Percentiles rank a stretch among this genome's conserved stretches.
phyloP scores from a whole-genome alignment of 2,797 vertebrate species.

The Decapterus maruadsi region DNA sequence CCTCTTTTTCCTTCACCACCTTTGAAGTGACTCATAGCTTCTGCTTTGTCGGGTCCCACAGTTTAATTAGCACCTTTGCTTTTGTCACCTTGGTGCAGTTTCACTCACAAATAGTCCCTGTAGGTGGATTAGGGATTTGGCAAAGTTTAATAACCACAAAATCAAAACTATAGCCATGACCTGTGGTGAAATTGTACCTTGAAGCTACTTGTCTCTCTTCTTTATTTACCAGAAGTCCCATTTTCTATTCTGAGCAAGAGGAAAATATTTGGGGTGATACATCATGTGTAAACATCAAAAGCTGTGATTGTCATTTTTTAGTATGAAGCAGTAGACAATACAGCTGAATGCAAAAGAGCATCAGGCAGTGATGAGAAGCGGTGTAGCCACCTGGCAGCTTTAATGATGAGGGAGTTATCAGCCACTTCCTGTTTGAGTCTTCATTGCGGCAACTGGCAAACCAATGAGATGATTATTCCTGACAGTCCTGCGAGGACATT shows the following conservation, averaged over 20 bases:
- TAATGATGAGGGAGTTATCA: conserved; percentile 16
- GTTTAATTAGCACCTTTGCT: conserved; percentile 74
- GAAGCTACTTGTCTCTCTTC: background rate
- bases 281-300: conserved; percentile 10
- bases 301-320: conserved; percentile 10
- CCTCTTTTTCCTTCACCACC: conserved; percentile 27
- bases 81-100: conserved; percentile 51
- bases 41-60: conserved; percentile 45
- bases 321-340: conserved; percentile 10
- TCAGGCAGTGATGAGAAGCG: background rate
- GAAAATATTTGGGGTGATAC: background rate
- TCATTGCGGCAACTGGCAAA: background rate
- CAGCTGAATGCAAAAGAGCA: background rate
- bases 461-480: conserved; percentile 12
- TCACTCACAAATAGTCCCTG: conserved; percentile 25
- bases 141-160: background rate
- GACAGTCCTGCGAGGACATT: conserved; percentile 2
- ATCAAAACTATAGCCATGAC: conserved; percentile 1
- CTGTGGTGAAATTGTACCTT: background rate
- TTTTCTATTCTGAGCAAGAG: conserved; percentile 10
- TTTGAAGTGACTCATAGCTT: conserved; percentile 60
- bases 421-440: conserved; percentile 11
- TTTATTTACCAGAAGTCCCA: background rate
- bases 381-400: background rate
- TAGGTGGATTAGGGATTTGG: conserved; percentile 14